Base-by-base conservation (phyloP, 2,113 vertebrate species). In the Semnornis frantzii region DNA sequence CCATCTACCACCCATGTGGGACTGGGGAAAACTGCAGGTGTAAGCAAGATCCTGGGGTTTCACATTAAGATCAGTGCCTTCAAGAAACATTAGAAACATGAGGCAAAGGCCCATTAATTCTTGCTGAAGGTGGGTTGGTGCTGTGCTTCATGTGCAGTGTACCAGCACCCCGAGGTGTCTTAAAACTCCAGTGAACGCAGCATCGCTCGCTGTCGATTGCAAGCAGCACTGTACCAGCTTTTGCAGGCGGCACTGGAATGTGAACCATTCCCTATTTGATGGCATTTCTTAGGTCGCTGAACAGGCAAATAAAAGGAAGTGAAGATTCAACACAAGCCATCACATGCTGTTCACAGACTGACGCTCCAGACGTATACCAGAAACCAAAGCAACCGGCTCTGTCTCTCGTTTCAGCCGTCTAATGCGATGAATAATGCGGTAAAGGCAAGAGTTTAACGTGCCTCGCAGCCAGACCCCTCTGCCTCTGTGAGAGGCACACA, bases 1-100 rank as follows among this genome's bases (percentile, higher is more conserved):
- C 7, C 0, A 0, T n/a, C 34, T 19, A 9, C 15, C 21, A 6
- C 12, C 11, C 0, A 0, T 3, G 21, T 3, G 42, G 76, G 46
- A 20, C 64, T 0, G 1, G 18, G 10, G 6, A 2, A 2, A 70
- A 7, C 44, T 39, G 23, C 3, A 2, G 12, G 1, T 8, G 5
- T 5, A 10, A 62, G 16, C 16, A 4, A 15, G 16, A 57, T 8
- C 21, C 25, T n/a, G 1, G 34, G 27, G 34, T 19, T 59, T 55
- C 59, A 16, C 13, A 1, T 19, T 4, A 28, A 55, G 23, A 25
- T 44, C 25, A 1, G 16, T 12, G 11, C 21, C 20, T 60, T 66
- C 54, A 12, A 9, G 50, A 54, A 55, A 39, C 5, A 0, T 2
- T 5, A 4, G 18, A 64, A 15, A 37, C 3, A 0, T 1, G n/a